Evolutionary conservation across 2,113 vertebrate species (phyloP), one percentile per base, ranked within the genome.

Genomic region (Pachypanchax playfairii): DNA sequence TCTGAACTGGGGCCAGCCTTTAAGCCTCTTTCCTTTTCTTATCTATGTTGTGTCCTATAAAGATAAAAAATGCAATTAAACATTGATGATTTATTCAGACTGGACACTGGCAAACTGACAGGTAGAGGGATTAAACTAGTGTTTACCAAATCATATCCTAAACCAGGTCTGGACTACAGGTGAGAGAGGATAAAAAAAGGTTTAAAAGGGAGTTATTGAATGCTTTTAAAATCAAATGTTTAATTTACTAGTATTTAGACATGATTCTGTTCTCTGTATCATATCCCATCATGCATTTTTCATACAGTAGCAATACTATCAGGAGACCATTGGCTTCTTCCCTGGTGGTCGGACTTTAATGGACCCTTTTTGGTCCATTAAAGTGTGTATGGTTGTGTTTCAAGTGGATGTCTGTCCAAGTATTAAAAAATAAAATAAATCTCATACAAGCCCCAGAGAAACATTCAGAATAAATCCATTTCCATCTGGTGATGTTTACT

Each of bases 221-320:
- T 74, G 78, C 75, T 71, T 15, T 81, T 84, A 79, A 82, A 85
- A 69, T 66, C 73, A 65, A 88, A 92, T 89, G 68, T 88, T 87
- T 89, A 76, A 91, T 91, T 87, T 58, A 87, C 62, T 35, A 69
- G 66, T 58, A 70, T 77, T 66, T 77, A 71, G 71, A 80, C 80
- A 75, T 73, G 80, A 62, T 72, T 83, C 42, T 78, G 70, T n/a
- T n/a, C 84, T 81, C 84, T 84, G 75, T 86, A 87, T 92, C 86
- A 85, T 79, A 87, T 91, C 86, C 72, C 41, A 57, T 70, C 88
- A 91, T 93, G 67, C 77, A 93, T 91, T 88, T 92, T 93, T 92
- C 85, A 93, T 89, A 78, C 75, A 68, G 82, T 50, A 79, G 68
- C 73, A 88, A 84, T 84, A 79, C 62, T 55, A 77, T 22, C 21